These are phyloP conservation scores for Toxotes lorentzi DNA, from an alignment of 2,797 vertebrate genomes.

Conservation along the genomic window DNA sequence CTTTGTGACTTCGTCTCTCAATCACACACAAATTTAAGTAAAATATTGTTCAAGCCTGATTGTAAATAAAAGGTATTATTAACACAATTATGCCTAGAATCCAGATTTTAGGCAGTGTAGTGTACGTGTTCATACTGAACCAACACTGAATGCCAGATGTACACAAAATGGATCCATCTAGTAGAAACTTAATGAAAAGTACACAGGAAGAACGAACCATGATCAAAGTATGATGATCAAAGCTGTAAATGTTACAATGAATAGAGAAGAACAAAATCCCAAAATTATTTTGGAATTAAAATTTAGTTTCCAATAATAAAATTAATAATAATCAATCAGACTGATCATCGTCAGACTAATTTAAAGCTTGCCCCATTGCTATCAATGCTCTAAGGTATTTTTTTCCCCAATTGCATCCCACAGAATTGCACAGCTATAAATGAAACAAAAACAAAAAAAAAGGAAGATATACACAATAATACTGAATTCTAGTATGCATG, in stretches of 20 bases:
- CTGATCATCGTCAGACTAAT: not conserved
- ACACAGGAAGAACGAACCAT: not conserved
- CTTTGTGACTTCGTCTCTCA: not conserved
- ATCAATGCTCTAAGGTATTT: not conserved
- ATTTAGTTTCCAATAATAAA: not conserved
- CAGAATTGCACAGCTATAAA: constrained; percentile 3
- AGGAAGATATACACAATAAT: not conserved
- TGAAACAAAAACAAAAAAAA: not conserved
- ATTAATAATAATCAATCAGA: not conserved
- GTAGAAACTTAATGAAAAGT: constrained; percentile 1
- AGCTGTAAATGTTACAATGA: not conserved
- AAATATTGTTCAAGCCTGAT: constrained; percentile 44
- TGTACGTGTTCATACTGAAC: constrained; percentile 1
- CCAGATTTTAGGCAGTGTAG: not conserved
- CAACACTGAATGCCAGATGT: not conserved
- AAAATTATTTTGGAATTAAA: not conserved
- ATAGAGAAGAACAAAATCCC: not conserved
- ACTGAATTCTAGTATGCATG: not conserved
- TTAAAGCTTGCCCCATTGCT: not conserved
- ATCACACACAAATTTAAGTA: constrained; percentile 6
- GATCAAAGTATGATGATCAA: constrained; percentile 1
- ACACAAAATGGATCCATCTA: not conserved
- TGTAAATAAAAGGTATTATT: constrained; percentile 21
- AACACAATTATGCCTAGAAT: constrained; percentile 23
- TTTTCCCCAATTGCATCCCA: not conserved